phyloP scores from a whole-genome alignment of 2,797 vertebrate genomes.

The Pangasius sanitwongsei region DNA sequence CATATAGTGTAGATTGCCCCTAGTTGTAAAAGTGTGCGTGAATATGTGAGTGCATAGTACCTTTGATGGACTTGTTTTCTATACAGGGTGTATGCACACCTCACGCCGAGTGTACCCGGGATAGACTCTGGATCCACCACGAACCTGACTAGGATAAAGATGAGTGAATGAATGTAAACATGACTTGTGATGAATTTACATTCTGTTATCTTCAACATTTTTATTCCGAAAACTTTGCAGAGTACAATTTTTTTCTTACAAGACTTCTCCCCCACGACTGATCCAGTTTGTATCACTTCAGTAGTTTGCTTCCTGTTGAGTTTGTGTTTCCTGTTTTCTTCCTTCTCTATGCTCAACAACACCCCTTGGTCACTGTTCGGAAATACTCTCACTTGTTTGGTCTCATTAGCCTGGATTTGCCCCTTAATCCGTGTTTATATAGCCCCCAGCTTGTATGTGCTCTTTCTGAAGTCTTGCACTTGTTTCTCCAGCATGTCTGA shows the following conservation, averaged over 20 bases:
- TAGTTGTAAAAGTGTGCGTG: not conserved
- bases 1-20: not conserved
- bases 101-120: not conserved
- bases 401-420: slow-evolving; percentile 25
- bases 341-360: slow-evolving; percentile 2
- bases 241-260: not conserved
- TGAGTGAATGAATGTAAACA: not conserved
- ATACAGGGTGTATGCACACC: not conserved
- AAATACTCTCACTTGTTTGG: slow-evolving; percentile 5
- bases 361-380: not conserved
- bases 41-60: not conserved
- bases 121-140: not conserved
- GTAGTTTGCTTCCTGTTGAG: not conserved
- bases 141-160: not conserved
- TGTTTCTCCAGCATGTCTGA: not conserved
- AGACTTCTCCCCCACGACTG: not conserved
- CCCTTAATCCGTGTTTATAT: slow-evolving; percentile 3
- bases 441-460: not conserved
- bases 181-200: not conserved
- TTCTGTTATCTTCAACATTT: not conserved
- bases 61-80: not conserved
- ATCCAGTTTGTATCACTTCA: not conserved
- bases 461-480: slow-evolving; percentile 4
- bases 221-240: not conserved
- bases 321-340: not conserved